phyloP scores from a whole-genome alignment of 2,113 vertebrate genomes.

The Cyprinodon brontotheroides region DNA sequence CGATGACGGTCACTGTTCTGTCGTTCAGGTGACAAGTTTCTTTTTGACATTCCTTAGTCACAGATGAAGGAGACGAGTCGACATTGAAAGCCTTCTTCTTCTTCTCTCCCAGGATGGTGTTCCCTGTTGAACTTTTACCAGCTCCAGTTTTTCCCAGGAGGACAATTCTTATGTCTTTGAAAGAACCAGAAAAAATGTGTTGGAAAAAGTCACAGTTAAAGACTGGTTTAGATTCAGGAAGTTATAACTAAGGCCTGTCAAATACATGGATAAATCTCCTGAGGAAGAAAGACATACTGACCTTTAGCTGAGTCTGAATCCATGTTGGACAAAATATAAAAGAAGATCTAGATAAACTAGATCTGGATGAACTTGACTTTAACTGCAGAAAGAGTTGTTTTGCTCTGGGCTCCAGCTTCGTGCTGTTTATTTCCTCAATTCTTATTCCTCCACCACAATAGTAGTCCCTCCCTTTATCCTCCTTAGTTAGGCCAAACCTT shows the following conservation, averaged over 20 bases:
- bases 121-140: conserved; percentile 65
- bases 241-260: not conserved
- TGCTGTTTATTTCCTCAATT: not conserved
- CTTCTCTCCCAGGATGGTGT: conserved; percentile 58
- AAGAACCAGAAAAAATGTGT: not conserved
- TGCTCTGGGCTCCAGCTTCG: not conserved
- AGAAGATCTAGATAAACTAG: not conserved
- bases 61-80: not conserved
- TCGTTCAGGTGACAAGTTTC: not conserved
- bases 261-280: fast-evolving
- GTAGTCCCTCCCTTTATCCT: not conserved
- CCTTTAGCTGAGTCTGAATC: not conserved
- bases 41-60: conserved; percentile 15
- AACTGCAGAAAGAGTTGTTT: not conserved
- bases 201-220: too few species aligned
- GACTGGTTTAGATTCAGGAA: not conserved
- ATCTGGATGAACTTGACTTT: not conserved
- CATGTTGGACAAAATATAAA: conserved; percentile 18
- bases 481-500: fast-evolving
- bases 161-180: not conserved
- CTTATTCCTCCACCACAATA: not conserved
- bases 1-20: conserved; percentile 48
- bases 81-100: conserved; percentile 14
- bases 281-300: conserved; percentile 1
- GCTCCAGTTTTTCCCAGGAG: conserved; percentile 4